Percentiles rank a stretch among this genome's conserved stretches.
Conservation (phyloP, 2,888 invertebrate genomes). For the Phalera bucephala region DNA sequence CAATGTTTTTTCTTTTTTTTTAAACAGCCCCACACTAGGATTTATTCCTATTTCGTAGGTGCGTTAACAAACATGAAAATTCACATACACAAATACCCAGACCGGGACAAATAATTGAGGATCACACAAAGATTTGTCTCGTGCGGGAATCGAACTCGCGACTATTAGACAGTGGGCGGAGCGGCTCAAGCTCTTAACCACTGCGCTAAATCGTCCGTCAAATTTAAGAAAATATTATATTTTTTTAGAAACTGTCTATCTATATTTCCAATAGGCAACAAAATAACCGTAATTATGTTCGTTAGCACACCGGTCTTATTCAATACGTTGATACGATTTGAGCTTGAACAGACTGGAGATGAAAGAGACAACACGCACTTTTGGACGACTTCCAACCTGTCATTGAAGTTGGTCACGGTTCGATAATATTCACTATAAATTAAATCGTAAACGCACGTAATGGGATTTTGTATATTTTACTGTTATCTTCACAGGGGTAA, state of each 20-base stretch:
- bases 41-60: no score
- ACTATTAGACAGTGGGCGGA: no score
- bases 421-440: background rate
- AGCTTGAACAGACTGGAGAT: conserved; percentile 27
- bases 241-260: conserved; percentile 1
- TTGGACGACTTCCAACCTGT: conserved; percentile 25
- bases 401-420: conserved; percentile 31
- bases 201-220: no score
- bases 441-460: background rate
- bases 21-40: no score
- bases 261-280: background rate
- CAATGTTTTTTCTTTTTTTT: no score
- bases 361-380: conserved; percentile 21
- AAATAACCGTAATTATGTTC: conserved; percentile 7
- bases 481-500: background rate
- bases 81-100: no score
- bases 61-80: no score
- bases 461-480: background rate
- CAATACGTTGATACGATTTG: conserved; percentile 33
- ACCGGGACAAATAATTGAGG: no score
- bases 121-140: no score
- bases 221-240: conserved; percentile 2
- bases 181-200: no score
- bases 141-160: no score
- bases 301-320: conserved; percentile 17